These are phyloP conservation scores for Tachina lurida DNA, from an alignment of 2,888 invertebrate genomes.

Conservation along the genomic window DNA sequence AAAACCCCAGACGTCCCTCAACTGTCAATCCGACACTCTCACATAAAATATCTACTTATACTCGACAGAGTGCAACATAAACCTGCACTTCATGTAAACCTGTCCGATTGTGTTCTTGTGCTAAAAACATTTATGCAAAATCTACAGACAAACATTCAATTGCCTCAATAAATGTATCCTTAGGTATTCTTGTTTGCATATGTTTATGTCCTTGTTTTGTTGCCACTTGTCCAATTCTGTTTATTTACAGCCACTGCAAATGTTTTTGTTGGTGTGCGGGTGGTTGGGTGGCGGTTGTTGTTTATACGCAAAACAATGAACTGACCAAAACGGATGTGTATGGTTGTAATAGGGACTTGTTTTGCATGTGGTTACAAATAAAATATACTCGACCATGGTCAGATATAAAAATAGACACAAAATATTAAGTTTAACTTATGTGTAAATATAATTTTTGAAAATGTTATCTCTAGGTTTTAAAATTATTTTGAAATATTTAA, in stretches of 20 bases:
- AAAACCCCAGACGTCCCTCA: background rate
- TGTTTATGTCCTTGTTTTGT: conserved; percentile 37
- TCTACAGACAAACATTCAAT: conserved; percentile 45
- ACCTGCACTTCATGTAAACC: background rate
- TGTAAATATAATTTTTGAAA: conserved; percentile 21
- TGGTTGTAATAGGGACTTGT: conserved; percentile 45
- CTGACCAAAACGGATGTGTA: conserved; percentile 7
- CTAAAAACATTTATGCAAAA: background rate
- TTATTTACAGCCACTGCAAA: conserved; percentile 55
- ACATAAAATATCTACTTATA: background rate
- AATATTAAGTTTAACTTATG: background rate
- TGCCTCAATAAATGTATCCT: conserved; percentile 9
- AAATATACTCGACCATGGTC: background rate
- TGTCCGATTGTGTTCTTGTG: background rate
- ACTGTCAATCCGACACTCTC: background rate
- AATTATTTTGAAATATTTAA: too few species aligned
- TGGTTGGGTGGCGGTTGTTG: background rate
- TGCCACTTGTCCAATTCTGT: conserved; percentile 57
- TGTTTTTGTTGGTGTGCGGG: background rate
- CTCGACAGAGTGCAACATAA: conserved; percentile 25
- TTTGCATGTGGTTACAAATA: conserved; percentile 61
- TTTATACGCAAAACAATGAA: conserved; percentile 11
- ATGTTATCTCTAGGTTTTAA: background rate
- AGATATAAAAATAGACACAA: background rate
- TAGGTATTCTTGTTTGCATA: background rate